Base-by-base conservation (phyloP, 2,888 invertebrate species). In the Ormyrus pomaceus region DNA sequence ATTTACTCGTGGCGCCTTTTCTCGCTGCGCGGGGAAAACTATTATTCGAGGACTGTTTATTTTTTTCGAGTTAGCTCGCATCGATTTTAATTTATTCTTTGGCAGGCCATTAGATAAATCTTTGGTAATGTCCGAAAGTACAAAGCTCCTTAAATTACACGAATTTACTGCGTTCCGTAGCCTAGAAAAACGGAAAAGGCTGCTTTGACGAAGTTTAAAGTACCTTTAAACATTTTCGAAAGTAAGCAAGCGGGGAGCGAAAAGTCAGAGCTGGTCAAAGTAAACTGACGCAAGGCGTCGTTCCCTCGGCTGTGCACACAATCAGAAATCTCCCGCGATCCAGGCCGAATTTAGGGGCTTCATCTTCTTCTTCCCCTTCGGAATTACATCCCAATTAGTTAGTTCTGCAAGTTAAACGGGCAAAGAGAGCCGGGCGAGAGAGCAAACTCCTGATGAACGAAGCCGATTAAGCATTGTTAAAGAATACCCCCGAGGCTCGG, bases 381-480 rank as follows among this genome's bases (percentile, higher is more conserved):
- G 59, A 65, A 76, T 76, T 76, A 79, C 75, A 74, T 70, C 71
- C 69, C 75, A 73, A 79, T 79, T 79, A 79, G 78, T 69, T 69
- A 72, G 66, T 78, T 72, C 51, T 50, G 66, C 10, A 61, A 78
- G 51, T 68, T 65, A 69, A 56, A 64, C 45, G 75, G 70, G 61
- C 61, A 51, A 68, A 55, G 58, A 59, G 55, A 55, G 53, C 34
- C 34, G 34, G 66, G 56, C 70, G 77, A 79, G 56, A 69, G 68
- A 68, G 77, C 45, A 64, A 72, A 72, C 58, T 53, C n/a, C 48
- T 48, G 55, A 73, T 61, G 71, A 68, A 68, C 68, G 62, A n/a
- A 55, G 62, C 11, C 65, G 72, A 68, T 72, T 66, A 72, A 66
- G 59, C 48, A 71, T 71, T 59, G 71, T 71, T n/a, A 13, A 56